Percentiles rank a stretch among this genome's conserved stretches.
Conservation (phyloP, 1,140 invertebrate species). For the Drosophila lacteicornis region DNA sequence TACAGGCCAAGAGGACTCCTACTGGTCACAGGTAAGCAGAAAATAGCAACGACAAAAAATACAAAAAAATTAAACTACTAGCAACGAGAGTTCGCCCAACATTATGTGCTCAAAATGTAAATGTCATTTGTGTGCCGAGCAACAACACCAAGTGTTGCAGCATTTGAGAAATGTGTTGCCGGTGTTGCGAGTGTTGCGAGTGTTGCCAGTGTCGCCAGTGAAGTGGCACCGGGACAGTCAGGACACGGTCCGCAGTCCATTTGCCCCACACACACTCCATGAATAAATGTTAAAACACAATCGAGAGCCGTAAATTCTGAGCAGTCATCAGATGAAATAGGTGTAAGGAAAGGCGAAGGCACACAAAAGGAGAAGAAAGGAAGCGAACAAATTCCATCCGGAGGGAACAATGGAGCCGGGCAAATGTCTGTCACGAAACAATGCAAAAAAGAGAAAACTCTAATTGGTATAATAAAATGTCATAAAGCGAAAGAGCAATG, state of each 20-base stretch:
- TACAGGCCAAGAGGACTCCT: slow-evolving; percentile 41
- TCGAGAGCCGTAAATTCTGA: slow-evolving; percentile 75
- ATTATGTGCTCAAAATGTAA: slow-evolving; percentile 77
- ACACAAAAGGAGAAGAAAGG: slow-evolving; percentile 20
- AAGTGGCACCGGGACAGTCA: slow-evolving; percentile 50
- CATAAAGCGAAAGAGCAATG: slow-evolving; percentile 63
- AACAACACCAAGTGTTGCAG: slow-evolving; percentile 68
- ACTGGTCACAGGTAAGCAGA: slow-evolving; percentile 47
- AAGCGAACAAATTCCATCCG: slow-evolving; percentile 27
- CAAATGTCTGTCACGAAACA: slow-evolving; percentile 32
- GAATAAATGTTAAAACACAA: slow-evolving; percentile 79
- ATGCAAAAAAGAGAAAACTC: slow-evolving; percentile 45
- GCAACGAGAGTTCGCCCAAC: slow-evolving; percentile 45
- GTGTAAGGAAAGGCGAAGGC: slow-evolving; percentile 34
- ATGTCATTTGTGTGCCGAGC: slow-evolving; percentile 71
- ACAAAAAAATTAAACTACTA: slow-evolving; percentile 28
- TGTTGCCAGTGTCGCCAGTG: slow-evolving; percentile 50
- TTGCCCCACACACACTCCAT: slow-evolving; percentile 41
- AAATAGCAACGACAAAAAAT: slow-evolving; percentile 1
- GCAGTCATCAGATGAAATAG: slow-evolving; percentile 69
- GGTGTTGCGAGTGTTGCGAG: slow-evolving; percentile 28
- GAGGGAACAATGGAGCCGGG: slow-evolving; percentile 31
- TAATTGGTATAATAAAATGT: slow-evolving; percentile 82
- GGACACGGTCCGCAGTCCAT: slow-evolving; percentile 14
- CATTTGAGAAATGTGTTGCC: slow-evolving; percentile 74